A percentile compares a stretch with the other conserved stretches of the same genome.
Evolutionary conservation across 2,113 vertebrate species (phyloP).

Genomic region (Orientallactaga bullata): DNA sequence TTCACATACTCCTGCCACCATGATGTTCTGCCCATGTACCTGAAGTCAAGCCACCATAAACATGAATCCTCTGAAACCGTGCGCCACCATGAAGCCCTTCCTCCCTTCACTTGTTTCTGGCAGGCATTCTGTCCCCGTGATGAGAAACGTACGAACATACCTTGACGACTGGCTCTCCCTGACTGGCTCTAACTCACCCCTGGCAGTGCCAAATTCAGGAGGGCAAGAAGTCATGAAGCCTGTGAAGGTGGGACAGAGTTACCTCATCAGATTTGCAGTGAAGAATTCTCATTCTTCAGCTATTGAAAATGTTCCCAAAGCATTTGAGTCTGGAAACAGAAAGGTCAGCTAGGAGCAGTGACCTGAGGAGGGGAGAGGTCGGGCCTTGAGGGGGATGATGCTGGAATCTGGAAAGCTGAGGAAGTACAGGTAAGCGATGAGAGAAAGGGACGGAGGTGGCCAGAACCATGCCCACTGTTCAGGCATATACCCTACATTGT

Average conservation of each 20-base stretch:
- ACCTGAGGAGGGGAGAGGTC: not conserved
- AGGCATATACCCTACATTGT: no score
- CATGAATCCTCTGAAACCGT: not conserved
- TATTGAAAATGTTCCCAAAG: not conserved
- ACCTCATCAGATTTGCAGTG: not conserved
- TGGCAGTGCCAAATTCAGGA: not conserved
- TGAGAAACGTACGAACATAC: not conserved
- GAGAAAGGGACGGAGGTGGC: accelerated
- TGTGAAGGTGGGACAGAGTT: not conserved
- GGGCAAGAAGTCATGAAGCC: not conserved
- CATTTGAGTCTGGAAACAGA: not conserved
- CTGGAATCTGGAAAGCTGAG: not conserved
- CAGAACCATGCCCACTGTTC: not conserved
- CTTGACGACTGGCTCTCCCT: accelerated
- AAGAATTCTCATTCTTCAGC: not conserved
- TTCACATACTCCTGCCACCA: not conserved
- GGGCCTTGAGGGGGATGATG: accelerated
- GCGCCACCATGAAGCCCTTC: not conserved
- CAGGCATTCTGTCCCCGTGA: no score
- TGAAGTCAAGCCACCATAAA: not conserved
- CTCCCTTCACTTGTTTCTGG: not conserved
- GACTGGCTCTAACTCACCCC: not conserved
- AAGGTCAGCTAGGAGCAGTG: not conserved
- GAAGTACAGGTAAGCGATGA: no score
- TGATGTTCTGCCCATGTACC: not conserved